phyloP scores from a whole-genome alignment of 2,888 invertebrate species.

The Lottia scabra region DNA sequence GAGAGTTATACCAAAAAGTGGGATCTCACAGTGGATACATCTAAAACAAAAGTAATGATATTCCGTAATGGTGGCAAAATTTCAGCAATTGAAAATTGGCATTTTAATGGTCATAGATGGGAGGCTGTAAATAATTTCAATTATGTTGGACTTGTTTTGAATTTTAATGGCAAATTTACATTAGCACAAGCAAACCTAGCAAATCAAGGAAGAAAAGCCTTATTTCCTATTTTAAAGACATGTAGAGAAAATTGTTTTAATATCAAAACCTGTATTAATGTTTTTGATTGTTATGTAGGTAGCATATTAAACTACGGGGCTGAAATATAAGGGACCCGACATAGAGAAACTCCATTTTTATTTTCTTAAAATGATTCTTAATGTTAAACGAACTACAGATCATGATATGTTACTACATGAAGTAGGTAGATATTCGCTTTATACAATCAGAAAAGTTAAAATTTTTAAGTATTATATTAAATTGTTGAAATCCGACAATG shows the following conservation, averaged over 20 bases:
- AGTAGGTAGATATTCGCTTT: background rate
- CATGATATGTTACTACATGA: background rate
- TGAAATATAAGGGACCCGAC: conserved; percentile 1
- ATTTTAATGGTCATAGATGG: background rate
- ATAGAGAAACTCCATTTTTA: conserved; percentile 12
- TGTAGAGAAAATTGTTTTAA: conserved; percentile 5
- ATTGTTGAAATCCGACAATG: background rate
- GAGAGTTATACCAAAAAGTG: background rate
- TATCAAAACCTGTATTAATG: conserved; percentile 7
- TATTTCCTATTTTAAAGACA: background rate
- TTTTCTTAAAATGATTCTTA: background rate
- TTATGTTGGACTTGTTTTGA: background rate
- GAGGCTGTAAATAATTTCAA: background rate
- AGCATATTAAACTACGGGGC: conserved; percentile 6
- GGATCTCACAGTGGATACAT: background rate
- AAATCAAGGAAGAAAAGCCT: conserved; percentile 2
- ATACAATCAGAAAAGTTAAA: background rate
- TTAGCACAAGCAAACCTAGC: background rate
- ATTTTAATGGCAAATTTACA: background rate
- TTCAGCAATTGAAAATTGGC: background rate
- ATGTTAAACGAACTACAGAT: background rate
- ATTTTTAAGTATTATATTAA: background rate
- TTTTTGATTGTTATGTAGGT: conserved; percentile 8
- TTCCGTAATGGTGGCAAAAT: background rate
- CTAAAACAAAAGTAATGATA: background rate